Evolutionary conservation across 2,888 invertebrate genomes (phyloP).

Genomic region (Acrobasis suavella): DNA sequence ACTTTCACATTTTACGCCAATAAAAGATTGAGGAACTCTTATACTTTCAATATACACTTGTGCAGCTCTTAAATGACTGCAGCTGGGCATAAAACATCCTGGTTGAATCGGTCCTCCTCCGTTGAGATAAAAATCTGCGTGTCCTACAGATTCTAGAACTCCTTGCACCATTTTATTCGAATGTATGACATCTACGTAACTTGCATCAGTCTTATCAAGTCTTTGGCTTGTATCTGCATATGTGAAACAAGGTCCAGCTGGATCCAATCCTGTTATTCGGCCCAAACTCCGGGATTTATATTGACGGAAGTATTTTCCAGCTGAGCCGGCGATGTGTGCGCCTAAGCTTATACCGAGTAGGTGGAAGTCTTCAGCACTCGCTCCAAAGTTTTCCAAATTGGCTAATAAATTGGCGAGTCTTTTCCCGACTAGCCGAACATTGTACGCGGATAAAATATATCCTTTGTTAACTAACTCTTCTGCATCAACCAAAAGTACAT

Average conservation of each 20-base stretch:
- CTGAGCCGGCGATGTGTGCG: slow-evolving; percentile 81
- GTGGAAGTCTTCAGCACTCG: slow-evolving; percentile 76
- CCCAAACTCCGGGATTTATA: slow-evolving; percentile 65
- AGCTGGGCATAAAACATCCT: slow-evolving; percentile 83
- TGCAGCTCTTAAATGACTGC: slow-evolving; percentile 74
- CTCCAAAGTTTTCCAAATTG: slow-evolving; percentile 68
- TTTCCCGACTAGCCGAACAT: slow-evolving; percentile 74
- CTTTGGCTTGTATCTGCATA: slow-evolving; percentile 68
- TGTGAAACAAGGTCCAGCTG: slow-evolving; percentile 77
- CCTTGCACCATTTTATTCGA: slow-evolving; percentile 75
- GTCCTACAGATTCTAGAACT: slow-evolving; percentile 83
- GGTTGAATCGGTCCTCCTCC: slow-evolving; percentile 87
- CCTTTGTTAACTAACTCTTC: slow-evolving; percentile 70
- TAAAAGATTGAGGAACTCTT: slow-evolving; percentile 63
- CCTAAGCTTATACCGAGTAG: slow-evolving; percentile 83
- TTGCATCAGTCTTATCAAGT: slow-evolving; percentile 68
- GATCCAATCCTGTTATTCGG: slow-evolving; percentile 75
- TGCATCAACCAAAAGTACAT: slow-evolving; percentile 72
- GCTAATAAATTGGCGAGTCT: slow-evolving; percentile 78
- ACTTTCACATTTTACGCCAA: slow-evolving; percentile 63
- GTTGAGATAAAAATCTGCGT: slow-evolving; percentile 89
- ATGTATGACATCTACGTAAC: slow-evolving; percentile 73
- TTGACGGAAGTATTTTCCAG: slow-evolving; percentile 71
- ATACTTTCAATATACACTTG: slow-evolving; percentile 72
- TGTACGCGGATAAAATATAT: slow-evolving; percentile 71